A percentile compares a stretch with the other conserved stretches of the same genome.
Evolutionary conservation across 2,888 invertebrate genomes (phyloP).

Genomic region (Orchesella flavescens): DNA sequence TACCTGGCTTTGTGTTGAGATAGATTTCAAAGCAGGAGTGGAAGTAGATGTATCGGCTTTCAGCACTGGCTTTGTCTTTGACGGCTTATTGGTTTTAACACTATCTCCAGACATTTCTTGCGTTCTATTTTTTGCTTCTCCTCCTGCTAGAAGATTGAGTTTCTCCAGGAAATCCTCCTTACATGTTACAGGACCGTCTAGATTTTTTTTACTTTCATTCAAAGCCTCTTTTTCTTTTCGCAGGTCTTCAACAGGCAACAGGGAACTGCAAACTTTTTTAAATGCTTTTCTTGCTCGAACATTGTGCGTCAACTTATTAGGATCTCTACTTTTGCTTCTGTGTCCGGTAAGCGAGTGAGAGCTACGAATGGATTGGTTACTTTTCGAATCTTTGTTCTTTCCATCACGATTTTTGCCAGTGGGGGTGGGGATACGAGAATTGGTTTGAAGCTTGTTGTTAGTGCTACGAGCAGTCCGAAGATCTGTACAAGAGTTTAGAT

Average conservation of each 20-base stretch:
- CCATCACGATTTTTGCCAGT: too few species aligned
- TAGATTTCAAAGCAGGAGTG: slow-evolving; percentile 6
- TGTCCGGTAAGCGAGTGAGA: neutral
- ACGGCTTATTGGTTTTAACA: too few species aligned
- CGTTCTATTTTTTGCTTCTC: too few species aligned
- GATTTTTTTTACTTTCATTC: too few species aligned
- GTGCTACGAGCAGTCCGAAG: neutral
- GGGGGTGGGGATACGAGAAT: too few species aligned
- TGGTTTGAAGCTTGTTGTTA: neutral
- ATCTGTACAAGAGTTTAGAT: slow-evolving; percentile 41
- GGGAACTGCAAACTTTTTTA: slow-evolving; percentile 16
- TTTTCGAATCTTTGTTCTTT: neutral
- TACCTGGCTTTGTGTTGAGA: neutral
- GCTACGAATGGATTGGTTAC: neutral
- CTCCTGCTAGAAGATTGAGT: neutral
- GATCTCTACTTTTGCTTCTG: too few species aligned
- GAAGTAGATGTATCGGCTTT: too few species aligned
- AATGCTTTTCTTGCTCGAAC: slow-evolving; percentile 18
- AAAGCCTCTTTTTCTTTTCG: too few species aligned
- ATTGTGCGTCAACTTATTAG: neutral
- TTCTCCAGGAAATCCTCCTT: slow-evolving; percentile 35
- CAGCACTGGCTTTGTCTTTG: too few species aligned
- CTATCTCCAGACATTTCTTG: too few species aligned
- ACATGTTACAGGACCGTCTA: neutral
- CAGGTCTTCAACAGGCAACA: neutral